Percentiles rank a stretch among this genome's conserved stretches.
These are phyloP conservation scores for Zaprionus davidi DNA, from an alignment of 1,140 invertebrate species.

Conservation along the genomic window DNA sequence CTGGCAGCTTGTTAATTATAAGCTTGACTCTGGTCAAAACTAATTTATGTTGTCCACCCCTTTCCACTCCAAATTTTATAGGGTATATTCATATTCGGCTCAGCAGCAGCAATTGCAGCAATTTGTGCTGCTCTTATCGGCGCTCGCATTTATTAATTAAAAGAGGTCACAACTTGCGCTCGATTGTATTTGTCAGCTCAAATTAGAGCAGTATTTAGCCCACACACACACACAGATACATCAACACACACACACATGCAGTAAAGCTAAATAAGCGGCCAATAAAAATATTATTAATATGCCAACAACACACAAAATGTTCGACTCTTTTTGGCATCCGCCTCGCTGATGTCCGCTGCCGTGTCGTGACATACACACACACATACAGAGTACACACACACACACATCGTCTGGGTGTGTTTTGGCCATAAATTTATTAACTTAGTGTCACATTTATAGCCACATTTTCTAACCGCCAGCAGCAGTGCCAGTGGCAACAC, in stretches of 20 bases:
- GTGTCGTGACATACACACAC: constrained; percentile 32
- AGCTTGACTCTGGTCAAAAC: background rate
- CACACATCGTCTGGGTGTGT: constrained; percentile 69
- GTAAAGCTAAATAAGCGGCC: constrained; percentile 72
- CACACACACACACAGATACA: constrained; percentile 20
- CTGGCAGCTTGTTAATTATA: constrained; percentile 11
- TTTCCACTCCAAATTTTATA: background rate
- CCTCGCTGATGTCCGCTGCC: constrained; percentile 34
- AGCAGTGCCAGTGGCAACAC: constrained; percentile 11
- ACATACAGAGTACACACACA: constrained; percentile 16
- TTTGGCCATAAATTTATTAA: constrained; percentile 81
- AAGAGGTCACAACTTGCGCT: constrained; percentile 31
- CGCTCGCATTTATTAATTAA: constrained; percentile 61
- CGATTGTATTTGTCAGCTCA: constrained; percentile 42
- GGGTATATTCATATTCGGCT: background rate
- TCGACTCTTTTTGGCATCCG: constrained; percentile 50
- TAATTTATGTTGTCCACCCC: background rate
- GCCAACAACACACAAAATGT: constrained; percentile 58
- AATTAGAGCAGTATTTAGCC: constrained; percentile 41
- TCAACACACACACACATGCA: constrained; percentile 14
- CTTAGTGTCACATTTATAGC: constrained; percentile 81
- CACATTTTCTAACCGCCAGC: constrained; percentile 57
- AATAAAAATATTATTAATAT: constrained; percentile 81
- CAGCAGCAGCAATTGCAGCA: background rate
- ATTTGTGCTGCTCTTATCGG: constrained; percentile 18